Conservation (phyloP, 2,113 vertebrate genomes). For the Ceyx melanurus region DNA sequence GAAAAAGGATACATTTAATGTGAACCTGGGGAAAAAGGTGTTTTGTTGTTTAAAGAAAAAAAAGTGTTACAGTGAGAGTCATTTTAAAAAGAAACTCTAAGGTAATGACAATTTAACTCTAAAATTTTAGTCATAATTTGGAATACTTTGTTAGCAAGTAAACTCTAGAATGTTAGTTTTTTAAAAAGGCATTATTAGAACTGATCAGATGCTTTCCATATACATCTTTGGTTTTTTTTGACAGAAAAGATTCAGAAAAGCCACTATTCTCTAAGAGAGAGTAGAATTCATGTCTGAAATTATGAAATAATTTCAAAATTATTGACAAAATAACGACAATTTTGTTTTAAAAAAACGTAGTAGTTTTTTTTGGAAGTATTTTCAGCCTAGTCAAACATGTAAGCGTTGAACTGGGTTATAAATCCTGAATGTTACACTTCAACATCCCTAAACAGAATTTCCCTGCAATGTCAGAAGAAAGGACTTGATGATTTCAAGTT, state of each 20-base stretch:
- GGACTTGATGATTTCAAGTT: background rate
- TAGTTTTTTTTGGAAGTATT: background rate
- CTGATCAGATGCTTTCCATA: background rate
- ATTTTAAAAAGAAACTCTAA: background rate
- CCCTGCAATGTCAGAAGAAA: background rate
- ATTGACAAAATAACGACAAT: background rate
- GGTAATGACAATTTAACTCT: background rate
- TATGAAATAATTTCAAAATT: too few relatives aligned
- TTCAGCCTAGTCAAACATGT: background rate
- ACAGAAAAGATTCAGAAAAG: background rate
- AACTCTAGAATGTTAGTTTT: background rate
- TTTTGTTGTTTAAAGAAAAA: background rate
- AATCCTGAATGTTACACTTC: background rate
- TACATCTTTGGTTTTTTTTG: rapidly evolving
- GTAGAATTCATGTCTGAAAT: background rate
- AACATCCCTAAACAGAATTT: background rate
- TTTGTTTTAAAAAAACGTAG: background rate
- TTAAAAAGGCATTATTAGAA: background rate
- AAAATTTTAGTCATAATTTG: background rate
- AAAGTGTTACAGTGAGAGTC: background rate
- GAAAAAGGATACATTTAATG: background rate
- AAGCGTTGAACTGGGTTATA: background rate
- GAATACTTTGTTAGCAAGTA: background rate
- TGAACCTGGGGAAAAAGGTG: background rate
- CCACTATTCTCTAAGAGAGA: background rate